These are phyloP conservation scores for Chrysodeixis includens DNA, from an alignment of 2,888 invertebrate genomes.

Conservation along the genomic window DNA sequence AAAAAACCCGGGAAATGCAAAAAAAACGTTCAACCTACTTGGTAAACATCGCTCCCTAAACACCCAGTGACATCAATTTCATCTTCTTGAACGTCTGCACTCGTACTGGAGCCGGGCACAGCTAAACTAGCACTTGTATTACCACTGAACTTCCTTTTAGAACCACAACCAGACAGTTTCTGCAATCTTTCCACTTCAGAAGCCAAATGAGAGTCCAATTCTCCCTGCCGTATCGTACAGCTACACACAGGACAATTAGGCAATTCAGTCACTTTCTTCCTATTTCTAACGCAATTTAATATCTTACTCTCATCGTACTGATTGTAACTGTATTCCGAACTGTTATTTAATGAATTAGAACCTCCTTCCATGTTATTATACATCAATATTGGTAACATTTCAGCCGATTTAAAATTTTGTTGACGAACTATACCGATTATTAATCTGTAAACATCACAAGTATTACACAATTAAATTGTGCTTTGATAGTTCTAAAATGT, in stretches of 20 bases:
- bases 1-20: too few relatives aligned
- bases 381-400: constrained; percentile 84
- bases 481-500: constrained; percentile 55
- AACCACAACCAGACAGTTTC: constrained; percentile 74
- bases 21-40: constrained; percentile 64
- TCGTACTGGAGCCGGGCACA: constrained; percentile 53
- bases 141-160: constrained; percentile 79
- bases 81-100: constrained; percentile 65
- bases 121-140: constrained; percentile 71
- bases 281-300: constrained; percentile 86
- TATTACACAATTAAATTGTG: constrained; percentile 64
- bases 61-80: constrained; percentile 82
- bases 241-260: constrained; percentile 97
- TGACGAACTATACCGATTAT: constrained; percentile 49
- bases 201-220: constrained; percentile 94
- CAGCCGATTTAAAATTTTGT: constrained; percentile 60
- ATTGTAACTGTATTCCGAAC: constrained; percentile 69
- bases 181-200: constrained; percentile 91
- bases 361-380: constrained; percentile 85
- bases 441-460: constrained; percentile 84
- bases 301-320: constrained; percentile 83
- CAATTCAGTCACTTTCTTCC: constrained; percentile 91
- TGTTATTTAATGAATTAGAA: constrained; percentile 74
- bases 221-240: constrained; percentile 94
- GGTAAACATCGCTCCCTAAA: constrained; percentile 83